Conservation (phyloP, 1,140 invertebrate species). For the Ceratoteleas bidentatus region DNA sequence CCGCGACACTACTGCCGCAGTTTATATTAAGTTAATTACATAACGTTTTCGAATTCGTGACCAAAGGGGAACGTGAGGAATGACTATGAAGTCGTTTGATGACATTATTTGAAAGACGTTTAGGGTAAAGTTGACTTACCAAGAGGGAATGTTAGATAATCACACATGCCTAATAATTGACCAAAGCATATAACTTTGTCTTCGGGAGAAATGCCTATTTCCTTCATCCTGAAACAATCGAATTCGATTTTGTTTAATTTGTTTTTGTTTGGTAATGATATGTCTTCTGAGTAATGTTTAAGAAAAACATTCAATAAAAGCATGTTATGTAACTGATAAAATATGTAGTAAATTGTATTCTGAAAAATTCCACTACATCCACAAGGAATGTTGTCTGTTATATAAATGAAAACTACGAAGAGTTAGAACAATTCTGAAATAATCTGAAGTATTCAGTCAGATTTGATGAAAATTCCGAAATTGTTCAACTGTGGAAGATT, state of each 20-base stretch:
- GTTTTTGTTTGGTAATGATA: too few species aligned
- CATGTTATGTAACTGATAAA: not conserved
- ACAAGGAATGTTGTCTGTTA: too few species aligned
- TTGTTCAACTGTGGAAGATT: too few species aligned
- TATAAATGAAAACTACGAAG: too few species aligned
- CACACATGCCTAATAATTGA: conserved; percentile 99
- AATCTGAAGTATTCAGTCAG: too few species aligned
- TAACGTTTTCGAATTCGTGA: too few species aligned
- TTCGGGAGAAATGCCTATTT: conserved; percentile 92
- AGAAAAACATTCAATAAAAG: not conserved
- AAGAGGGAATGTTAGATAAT: conserved; percentile 97
- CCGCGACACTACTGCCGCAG: too few species aligned
- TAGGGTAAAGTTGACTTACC: conserved; percentile 84
- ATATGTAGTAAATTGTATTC: too few species aligned
- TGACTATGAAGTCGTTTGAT: not conserved
- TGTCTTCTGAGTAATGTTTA: not conserved
- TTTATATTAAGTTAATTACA: too few species aligned
- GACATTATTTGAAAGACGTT: conserved; percentile 4
- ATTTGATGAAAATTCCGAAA: not conserved
- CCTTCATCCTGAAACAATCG: conserved; percentile 88
- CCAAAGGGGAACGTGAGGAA: too few species aligned
- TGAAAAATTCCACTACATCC: too few species aligned
- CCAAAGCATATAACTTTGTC: conserved; percentile 98
- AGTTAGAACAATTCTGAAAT: too few species aligned
- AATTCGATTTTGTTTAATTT: conserved; percentile 3